phyloP scores from a whole-genome alignment of 2,113 vertebrate species.

The Tupaia tana region DNA sequence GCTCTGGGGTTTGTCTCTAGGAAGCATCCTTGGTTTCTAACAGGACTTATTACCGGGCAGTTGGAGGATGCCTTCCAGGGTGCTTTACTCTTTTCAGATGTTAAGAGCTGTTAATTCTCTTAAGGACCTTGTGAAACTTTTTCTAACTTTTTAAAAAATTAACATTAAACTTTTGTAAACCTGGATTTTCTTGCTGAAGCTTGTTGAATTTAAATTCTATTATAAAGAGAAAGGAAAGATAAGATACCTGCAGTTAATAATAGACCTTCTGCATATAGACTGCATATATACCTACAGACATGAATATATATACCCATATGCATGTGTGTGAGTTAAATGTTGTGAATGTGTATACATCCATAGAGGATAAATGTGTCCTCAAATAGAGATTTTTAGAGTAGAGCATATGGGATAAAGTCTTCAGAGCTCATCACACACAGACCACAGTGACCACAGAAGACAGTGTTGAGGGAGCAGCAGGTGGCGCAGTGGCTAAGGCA shows the following conservation, averaged over 20 bases:
- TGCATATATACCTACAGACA: not conserved
- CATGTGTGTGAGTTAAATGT: not conserved
- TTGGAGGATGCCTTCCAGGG: not conserved
- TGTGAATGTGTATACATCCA: not conserved
- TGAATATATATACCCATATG: not conserved
- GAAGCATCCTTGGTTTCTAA: not conserved
- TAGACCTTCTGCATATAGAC: not conserved
- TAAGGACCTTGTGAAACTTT: not conserved
- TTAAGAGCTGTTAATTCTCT: conserved; percentile 5
- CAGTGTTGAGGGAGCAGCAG: not conserved
- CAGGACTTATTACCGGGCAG: not conserved
- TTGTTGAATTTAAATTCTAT: conserved; percentile 38
- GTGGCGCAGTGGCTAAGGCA: too few species aligned
- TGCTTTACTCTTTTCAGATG: not conserved
- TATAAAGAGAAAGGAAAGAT: not conserved
- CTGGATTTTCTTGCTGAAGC: conserved; percentile 28
- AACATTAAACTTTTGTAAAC: not conserved
- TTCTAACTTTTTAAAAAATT: not conserved
- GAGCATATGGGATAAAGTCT: not conserved
- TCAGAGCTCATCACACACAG: too few species aligned
- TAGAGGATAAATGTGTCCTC: not conserved
- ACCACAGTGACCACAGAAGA: not conserved
- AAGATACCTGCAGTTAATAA: not conserved
- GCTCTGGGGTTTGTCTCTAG: not conserved
- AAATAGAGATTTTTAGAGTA: not conserved